phyloP scores from a whole-genome alignment of 2,888 invertebrate species.

The Steromphala cineraria region DNA sequence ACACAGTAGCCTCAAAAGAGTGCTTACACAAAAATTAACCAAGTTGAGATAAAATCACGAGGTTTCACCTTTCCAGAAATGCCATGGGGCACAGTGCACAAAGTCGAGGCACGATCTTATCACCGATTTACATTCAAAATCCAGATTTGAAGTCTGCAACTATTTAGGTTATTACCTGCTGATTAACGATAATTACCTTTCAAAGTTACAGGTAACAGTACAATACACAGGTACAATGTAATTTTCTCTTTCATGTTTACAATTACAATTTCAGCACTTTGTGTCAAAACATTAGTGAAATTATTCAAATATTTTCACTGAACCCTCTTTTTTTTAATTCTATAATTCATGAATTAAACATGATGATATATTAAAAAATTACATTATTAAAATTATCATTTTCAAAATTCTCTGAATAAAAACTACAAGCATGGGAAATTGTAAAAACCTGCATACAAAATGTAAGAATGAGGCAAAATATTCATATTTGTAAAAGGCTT shows the following conservation, averaged over 20 bases:
- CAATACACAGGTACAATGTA: not conserved
- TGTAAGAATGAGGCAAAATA: too few relatives aligned
- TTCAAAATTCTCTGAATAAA: too few relatives aligned
- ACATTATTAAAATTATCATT: too few relatives aligned
- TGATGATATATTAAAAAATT: too few relatives aligned
- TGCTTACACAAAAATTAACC: constrained; percentile 16
- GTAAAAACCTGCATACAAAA: too few relatives aligned
- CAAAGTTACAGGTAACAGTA: not conserved
- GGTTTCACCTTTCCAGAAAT: not conserved
- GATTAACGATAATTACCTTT: not conserved
- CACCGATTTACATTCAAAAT: not conserved
- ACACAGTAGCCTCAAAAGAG: not conserved
- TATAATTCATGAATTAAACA: too few relatives aligned
- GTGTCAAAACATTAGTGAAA: not conserved
- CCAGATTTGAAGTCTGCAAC: not conserved
- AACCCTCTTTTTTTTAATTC: too few relatives aligned
- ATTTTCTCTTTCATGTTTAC: not conserved
- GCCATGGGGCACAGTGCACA: not conserved
- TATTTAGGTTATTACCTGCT: not conserved
- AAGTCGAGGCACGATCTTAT: not conserved
- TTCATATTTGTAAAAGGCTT: not conserved
- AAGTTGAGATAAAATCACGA: not conserved
- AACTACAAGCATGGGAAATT: too few relatives aligned
- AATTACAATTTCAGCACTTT: not conserved
- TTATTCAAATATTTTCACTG: too few relatives aligned